phyloP scores from a whole-genome alignment of 2,888 invertebrate genomes.

The Phaedon cochleariae region DNA sequence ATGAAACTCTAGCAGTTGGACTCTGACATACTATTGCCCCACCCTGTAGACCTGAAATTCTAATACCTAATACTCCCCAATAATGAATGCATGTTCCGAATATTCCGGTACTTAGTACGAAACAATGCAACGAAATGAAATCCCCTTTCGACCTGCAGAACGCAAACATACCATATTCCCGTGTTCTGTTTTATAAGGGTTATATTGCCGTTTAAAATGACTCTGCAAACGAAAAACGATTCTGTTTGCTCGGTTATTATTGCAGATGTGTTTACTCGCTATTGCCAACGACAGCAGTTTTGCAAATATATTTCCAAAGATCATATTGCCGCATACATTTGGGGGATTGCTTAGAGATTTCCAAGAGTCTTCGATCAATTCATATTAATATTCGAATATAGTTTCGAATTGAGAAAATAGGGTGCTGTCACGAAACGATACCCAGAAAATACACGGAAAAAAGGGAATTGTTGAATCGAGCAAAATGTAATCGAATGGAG shows the following conservation, averaged over 20 bases:
- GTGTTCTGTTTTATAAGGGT: slow-evolving; percentile 1
- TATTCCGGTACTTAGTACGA: slow-evolving; percentile 35
- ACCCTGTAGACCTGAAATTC: slow-evolving; percentile 17
- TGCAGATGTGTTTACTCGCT: background rate
- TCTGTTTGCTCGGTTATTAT: background rate
- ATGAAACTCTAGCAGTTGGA: background rate
- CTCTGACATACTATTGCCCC: too few species aligned
- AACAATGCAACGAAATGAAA: slow-evolving; percentile 36
- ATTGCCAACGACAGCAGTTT: background rate
- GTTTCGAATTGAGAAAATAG: too few species aligned
- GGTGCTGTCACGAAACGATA: too few species aligned
- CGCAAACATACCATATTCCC: slow-evolving; percentile 26
- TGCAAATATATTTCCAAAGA: background rate
- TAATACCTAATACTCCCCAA: slow-evolving; percentile 34
- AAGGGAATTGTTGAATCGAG: too few species aligned
- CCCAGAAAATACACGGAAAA: too few species aligned
- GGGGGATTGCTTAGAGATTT: background rate
- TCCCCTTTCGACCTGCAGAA: slow-evolving; percentile 20
- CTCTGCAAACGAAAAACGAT: background rate
- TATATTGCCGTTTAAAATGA: background rate
- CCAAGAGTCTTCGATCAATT: background rate
- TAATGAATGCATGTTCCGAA: slow-evolving; percentile 36
- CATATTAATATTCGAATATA: too few species aligned
- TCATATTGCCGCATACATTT: background rate
- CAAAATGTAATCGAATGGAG: too few species aligned